Evolutionary conservation across 2,888 invertebrate species (phyloP).

Genomic region (Chaetogeoica ovagalla): DNA sequence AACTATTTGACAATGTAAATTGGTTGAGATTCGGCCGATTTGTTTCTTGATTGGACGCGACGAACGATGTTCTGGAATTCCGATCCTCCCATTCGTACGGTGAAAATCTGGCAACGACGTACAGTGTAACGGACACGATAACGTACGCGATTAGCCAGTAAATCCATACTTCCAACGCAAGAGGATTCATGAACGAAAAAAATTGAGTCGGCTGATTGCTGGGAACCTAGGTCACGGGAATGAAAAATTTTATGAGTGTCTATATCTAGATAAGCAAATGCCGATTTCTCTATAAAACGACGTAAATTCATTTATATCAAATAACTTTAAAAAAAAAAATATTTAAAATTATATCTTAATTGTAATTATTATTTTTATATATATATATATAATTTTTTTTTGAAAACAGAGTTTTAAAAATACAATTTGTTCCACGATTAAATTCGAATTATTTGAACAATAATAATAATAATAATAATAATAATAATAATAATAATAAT

Average conservation of each 20-base stretch:
- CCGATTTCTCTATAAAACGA: no score
- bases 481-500: no score
- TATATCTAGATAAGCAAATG: neutral
- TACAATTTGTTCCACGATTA: no score
- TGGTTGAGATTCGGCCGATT: constrained; percentile 73
- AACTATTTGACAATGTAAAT: constrained; percentile 79
- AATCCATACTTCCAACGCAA: constrained; percentile 85
- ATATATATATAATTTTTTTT: no score
- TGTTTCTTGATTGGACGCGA: constrained; percentile 68
- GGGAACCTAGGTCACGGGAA: constrained; percentile 66
- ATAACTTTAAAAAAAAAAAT: no score
- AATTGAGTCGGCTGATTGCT: constrained; percentile 71
- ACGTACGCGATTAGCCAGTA: constrained; percentile 80
- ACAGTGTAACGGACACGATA: constrained; percentile 76
- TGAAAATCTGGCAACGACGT: constrained; percentile 77
- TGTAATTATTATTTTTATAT: no score
- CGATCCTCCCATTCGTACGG: constrained; percentile 77
- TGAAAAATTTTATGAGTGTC: neutral
- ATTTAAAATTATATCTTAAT: no score
- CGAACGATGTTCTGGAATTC: constrained; percentile 57
- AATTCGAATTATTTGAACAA: no score
- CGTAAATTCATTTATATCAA: no score
- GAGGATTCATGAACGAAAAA: constrained; percentile 85
- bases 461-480: no score
- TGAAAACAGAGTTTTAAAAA: no score